phyloP scores from a whole-genome alignment of 2,113 vertebrate genomes.

The Leptobrachium leishanense region DNA sequence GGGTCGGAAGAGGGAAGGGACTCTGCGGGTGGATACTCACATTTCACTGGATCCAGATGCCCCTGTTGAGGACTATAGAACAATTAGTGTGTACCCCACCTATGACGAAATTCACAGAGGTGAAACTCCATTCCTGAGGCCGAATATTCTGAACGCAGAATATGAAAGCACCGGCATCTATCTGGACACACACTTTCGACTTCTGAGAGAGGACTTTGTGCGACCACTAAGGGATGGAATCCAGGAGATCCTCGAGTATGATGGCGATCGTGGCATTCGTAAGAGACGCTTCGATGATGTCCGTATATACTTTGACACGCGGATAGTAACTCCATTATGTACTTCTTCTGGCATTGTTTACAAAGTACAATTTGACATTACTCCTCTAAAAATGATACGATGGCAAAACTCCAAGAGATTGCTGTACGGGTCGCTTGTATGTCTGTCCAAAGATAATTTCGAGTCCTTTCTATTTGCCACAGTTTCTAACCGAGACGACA shows the following conservation, averaged over 20 bases:
- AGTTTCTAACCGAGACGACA: slow-evolving; percentile 75
- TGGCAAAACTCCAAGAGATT: slow-evolving; percentile 92
- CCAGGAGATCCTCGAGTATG: slow-evolving; percentile 70
- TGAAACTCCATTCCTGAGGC: slow-evolving; percentile 79
- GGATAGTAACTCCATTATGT: slow-evolving; percentile 73
- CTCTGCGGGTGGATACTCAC: slow-evolving; percentile 75
- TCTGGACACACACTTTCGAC: slow-evolving; percentile 92
- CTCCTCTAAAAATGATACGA: slow-evolving; percentile 78
- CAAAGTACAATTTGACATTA: slow-evolving; percentile 79
- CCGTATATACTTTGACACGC: slow-evolving; percentile 79
- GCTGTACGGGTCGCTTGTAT: slow-evolving; percentile 87
- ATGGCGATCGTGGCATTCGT: slow-evolving; percentile 65
- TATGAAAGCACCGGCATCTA: slow-evolving; percentile 79
- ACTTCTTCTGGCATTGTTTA: slow-evolving; percentile 76
- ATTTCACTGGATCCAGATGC: slow-evolving; percentile 56
- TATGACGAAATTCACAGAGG: slow-evolving; percentile 75
- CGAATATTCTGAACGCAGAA: slow-evolving; percentile 74
- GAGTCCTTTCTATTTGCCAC: slow-evolving; percentile 88
- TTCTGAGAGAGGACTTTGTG: slow-evolving; percentile 91
- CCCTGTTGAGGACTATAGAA: slow-evolving; percentile 70
- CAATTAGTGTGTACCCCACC: slow-evolving; percentile 81
- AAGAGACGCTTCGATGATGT: slow-evolving; percentile 83
- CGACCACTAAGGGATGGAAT: slow-evolving; percentile 87
- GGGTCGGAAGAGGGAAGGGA: slow-evolving; percentile 79
- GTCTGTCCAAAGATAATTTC: slow-evolving; percentile 88